A percentile compares a stretch with the other conserved stretches of the same genome.
Conservation (phyloP, 1,140 invertebrate genomes). For the Campoletis sonorensis region DNA sequence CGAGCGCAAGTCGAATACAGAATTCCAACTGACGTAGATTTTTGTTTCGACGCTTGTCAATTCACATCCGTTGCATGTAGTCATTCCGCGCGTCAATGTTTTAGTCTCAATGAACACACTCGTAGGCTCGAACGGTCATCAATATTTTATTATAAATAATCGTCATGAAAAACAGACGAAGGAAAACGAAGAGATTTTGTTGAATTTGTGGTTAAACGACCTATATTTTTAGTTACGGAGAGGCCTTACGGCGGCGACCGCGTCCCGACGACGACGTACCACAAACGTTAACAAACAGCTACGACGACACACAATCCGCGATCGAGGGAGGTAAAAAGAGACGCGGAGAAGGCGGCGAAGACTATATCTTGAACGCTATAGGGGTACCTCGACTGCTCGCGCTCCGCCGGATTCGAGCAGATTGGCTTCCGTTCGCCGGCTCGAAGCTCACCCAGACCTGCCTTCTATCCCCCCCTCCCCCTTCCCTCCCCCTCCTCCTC, state of each 20-base stretch:
- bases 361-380: constrained; percentile 50
- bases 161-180: not conserved
- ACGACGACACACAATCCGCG: not conserved
- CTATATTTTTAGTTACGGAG: not conserved
- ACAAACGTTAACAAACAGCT: not conserved
- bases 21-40: not conserved
- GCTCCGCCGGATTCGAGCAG: constrained; percentile 75
- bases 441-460: constrained; percentile 75
- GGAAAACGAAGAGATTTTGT: not conserved
- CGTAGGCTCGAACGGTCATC: not conserved
- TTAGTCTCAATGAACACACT: not conserved
- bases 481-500: constrained; percentile 17
- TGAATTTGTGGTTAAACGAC: not conserved
- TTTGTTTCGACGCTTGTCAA: not conserved
- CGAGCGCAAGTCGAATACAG: no score
- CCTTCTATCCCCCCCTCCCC: constrained; percentile 68
- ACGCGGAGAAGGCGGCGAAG: constrained; percentile 31
- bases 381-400: constrained; percentile 66
- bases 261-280: constrained; percentile 14
- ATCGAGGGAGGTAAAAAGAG: constrained; percentile 20
- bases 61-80: not conserved
- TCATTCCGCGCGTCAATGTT: not conserved
- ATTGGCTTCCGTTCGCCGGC: constrained; percentile 75
- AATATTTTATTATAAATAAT: not conserved
- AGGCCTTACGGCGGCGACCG: constrained; percentile 25